A percentile compares a stretch with the other conserved stretches of the same genome.
phyloP scores from a whole-genome alignment of 2,888 invertebrate genomes.

The Mesoligia furuncula region DNA sequence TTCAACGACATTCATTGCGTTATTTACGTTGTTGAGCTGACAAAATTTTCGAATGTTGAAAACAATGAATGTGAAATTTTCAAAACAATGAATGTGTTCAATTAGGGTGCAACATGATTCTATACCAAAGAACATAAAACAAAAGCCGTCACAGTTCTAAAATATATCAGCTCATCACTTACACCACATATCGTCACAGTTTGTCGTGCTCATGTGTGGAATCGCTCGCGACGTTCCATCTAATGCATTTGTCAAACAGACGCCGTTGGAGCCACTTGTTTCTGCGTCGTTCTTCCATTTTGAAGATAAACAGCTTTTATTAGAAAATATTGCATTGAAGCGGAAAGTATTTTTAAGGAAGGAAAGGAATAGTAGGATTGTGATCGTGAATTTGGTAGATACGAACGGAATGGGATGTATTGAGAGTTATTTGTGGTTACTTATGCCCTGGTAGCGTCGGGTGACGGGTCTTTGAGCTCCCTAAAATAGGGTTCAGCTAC shows the following conservation, averaged over 20 bases:
- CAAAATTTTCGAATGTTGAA: no score
- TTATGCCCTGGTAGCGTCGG: no score
- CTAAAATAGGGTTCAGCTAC: no score
- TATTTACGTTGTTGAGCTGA: no score
- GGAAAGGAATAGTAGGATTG: background rate
- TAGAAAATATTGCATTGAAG: constrained; percentile 9
- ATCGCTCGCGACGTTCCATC: constrained; percentile 6
- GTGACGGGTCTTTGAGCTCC: no score
- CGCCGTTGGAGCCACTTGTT: constrained; percentile 8
- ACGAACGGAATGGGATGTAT: no score
- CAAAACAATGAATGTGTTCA: no score
- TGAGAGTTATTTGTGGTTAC: no score
- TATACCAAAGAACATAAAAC: background rate
- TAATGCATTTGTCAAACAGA: constrained; percentile 52
- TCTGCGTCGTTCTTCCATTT: constrained; percentile 24
- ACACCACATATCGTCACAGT: background rate
- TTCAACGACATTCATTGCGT: no score
- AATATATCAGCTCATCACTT: background rate
- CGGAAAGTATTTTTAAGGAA: background rate
- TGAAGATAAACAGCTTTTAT: constrained; percentile 28
- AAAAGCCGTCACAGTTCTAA: background rate
- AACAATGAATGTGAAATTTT: no score
- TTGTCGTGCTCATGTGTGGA: background rate
- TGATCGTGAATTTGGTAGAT: background rate
- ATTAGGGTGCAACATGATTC: no score